Conservation (phyloP, 2,888 invertebrate species). For the Hirtodrosophila trivittata region DNA sequence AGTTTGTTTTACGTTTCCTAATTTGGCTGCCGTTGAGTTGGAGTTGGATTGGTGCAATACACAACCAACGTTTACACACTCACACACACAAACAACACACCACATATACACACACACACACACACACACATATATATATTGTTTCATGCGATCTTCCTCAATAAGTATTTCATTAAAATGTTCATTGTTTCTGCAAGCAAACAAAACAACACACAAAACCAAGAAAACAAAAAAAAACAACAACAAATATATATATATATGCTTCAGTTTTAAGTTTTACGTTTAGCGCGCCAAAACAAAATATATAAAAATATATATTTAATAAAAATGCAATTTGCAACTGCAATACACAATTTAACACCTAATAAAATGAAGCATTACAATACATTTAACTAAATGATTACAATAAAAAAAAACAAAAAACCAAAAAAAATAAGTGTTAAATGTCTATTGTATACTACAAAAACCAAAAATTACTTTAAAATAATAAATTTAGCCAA, state of each 20-base stretch:
- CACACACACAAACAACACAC: slow-evolving; percentile 25
- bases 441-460: slow-evolving; percentile 59
- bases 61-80: slow-evolving; percentile 46
- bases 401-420: slow-evolving; percentile 31
- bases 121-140: slow-evolving; percentile 53
- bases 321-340: slow-evolving; percentile 64
- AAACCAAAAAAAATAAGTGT: slow-evolving; percentile 37
- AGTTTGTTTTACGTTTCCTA: slow-evolving; percentile 76
- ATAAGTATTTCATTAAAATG: slow-evolving; percentile 77
- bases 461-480: slow-evolving; percentile 32
- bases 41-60: slow-evolving; percentile 55
- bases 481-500: neutral
- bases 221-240: slow-evolving; percentile 24
- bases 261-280: slow-evolving; percentile 63
- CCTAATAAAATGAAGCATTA: slow-evolving; percentile 46
- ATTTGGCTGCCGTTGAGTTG: slow-evolving; percentile 77
- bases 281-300: slow-evolving; percentile 76
- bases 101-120: slow-evolving; percentile 34
- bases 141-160: slow-evolving; percentile 74
- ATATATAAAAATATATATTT: slow-evolving; percentile 48
- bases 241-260: slow-evolving; percentile 57
- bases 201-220: slow-evolving; percentile 46
- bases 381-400: slow-evolving; percentile 56
- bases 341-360: slow-evolving; percentile 49
- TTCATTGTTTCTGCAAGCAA: slow-evolving; percentile 65